Conservation (phyloP, 2,113 vertebrate species). For the Riparia riparia region DNA sequence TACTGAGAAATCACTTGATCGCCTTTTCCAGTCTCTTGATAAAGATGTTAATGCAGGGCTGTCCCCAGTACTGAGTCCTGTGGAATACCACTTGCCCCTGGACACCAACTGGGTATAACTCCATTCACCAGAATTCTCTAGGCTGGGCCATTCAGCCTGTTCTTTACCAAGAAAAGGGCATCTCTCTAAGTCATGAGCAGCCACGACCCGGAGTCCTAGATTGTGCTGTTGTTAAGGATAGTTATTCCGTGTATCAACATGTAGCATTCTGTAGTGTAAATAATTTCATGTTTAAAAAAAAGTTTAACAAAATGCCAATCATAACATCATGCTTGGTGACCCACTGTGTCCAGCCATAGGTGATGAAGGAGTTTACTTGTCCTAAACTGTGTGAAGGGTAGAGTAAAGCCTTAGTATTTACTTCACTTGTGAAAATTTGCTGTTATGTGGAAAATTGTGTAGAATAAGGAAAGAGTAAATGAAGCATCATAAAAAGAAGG, state of each 20-base stretch:
- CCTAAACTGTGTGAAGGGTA: background rate
- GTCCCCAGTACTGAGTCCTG: background rate
- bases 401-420: background rate
- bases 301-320: background rate
- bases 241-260: background rate
- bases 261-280: background rate
- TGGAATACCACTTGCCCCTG: accelerated
- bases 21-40: background rate
- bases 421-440: background rate
- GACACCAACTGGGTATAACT: background rate
- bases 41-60: background rate
- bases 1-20: background rate
- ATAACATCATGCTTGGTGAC: background rate
- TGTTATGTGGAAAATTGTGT: background rate
- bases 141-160: too few species aligned
- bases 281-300: background rate
- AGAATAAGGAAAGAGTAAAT: background rate
- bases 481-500: background rate
- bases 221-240: background rate
- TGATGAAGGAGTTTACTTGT: background rate
- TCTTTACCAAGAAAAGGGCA: background rate
- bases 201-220: accelerated
- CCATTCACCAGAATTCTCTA: background rate
- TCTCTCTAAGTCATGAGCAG: background rate
- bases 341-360: background rate